Percentiles rank a stretch among this genome's conserved stretches.
Evolutionary conservation across 1,140 invertebrate species (phyloP).

Genomic region (Octopus sinensis): DNA sequence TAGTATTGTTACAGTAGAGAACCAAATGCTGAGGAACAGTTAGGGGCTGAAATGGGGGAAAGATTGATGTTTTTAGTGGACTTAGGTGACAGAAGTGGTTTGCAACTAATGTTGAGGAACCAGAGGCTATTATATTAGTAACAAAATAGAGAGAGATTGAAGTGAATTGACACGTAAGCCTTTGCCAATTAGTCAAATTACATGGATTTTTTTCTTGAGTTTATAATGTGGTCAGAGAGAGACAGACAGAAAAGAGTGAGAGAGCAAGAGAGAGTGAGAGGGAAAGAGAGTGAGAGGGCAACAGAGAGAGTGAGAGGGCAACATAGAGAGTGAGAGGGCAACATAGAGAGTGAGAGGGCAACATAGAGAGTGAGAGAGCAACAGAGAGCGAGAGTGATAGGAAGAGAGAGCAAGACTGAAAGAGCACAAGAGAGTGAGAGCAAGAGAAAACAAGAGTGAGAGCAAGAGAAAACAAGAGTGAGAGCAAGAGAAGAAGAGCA

Average conservation of each 20-base stretch:
- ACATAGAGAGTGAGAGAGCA: neutral
- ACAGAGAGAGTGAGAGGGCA: neutral
- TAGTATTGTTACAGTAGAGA: no score
- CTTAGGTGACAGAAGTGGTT: no score
- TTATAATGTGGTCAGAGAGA: neutral
- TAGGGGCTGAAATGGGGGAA: no score
- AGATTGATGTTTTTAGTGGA: no score
- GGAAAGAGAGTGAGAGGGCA: neutral
- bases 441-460: neutral
- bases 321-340: neutral
- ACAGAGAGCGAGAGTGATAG: neutral
- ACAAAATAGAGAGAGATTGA: no score
- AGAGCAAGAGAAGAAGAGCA: neutral
- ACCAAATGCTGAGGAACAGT: no score
- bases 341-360: neutral
- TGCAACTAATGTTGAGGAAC: no score
- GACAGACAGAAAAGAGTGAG: neutral
- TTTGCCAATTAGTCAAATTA: no score
- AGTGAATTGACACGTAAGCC: no score
- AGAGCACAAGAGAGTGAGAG: neutral
- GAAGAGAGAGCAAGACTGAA: neutral
- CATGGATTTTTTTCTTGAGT: no score
- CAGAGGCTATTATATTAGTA: no score
- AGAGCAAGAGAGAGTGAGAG: neutral
- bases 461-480: neutral